phyloP scores from a whole-genome alignment of 2,797 vertebrate genomes.

The Lepus oiostolus region DNA sequence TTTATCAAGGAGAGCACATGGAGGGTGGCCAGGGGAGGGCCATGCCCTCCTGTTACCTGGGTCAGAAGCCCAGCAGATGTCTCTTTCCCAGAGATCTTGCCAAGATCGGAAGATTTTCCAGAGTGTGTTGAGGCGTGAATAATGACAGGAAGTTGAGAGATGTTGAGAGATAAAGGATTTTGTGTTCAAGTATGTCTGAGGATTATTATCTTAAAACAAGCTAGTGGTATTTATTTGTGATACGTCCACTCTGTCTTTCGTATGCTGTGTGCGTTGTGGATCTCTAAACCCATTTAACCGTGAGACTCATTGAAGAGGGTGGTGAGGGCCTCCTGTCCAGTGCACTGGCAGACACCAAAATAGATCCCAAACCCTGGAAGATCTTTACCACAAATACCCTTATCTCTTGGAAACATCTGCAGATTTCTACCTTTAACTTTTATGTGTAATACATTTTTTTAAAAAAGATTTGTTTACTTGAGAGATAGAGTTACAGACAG shows the following conservation, averaged over 20 bases:
- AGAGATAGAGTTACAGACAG: too few relatives aligned
- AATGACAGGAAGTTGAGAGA: constrained; percentile 32
- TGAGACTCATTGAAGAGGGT: not conserved
- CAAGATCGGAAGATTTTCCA: not conserved
- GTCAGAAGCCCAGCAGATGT: not conserved
- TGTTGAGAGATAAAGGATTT: constrained; percentile 33
- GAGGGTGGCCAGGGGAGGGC: not conserved
- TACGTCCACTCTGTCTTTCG: not conserved
- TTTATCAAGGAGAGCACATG: not conserved
- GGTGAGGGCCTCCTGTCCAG: not conserved
- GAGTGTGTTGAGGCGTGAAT: constrained; percentile 32
- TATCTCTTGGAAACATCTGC: not conserved
- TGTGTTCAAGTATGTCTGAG: constrained; percentile 2
- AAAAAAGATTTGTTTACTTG: too few relatives aligned
- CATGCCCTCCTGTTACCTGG: not conserved
- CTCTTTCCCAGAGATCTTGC: constrained; percentile 49
- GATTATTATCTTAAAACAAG: constrained; percentile 18
- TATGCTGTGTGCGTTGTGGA: not conserved
- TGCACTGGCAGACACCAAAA: not conserved
- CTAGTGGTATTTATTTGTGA: not conserved
- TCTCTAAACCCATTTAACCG: not conserved
- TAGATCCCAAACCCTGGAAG: not conserved
- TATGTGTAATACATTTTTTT: not conserved
- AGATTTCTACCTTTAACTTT: not conserved
- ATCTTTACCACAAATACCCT: not conserved